Evolutionary conservation across 2,888 invertebrate species (phyloP).

Genomic region (Trachelus tabidus): DNA sequence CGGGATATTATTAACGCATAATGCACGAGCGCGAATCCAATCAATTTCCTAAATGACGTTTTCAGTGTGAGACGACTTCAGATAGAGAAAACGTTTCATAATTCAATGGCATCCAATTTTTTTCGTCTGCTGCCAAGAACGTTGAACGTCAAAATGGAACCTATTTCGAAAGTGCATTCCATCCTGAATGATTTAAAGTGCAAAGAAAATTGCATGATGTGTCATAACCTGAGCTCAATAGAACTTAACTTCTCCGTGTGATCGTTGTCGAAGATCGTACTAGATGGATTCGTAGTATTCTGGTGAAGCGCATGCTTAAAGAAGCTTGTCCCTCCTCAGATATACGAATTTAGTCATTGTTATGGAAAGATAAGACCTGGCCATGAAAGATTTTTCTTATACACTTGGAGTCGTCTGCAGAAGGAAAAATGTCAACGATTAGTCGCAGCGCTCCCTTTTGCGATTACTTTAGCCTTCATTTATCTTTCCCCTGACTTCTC

Average conservation of each 20-base stretch:
- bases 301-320: constrained; percentile 17
- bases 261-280: constrained; percentile 16
- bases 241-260: constrained; percentile 21
- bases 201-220: neutral
- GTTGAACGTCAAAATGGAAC: neutral
- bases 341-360: constrained; percentile 4
- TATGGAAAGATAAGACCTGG: constrained; percentile 3
- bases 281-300: constrained; percentile 22
- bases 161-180: neutral
- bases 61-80: neutral
- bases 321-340: constrained; percentile 1
- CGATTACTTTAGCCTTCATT: neutral
- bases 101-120: neutral
- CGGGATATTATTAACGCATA: neutral
- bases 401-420: neutral
- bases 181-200: neutral
- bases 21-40: neutral
- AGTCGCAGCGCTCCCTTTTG: neutral
- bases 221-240: neutral
- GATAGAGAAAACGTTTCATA: neutral
- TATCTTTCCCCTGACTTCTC: neutral
- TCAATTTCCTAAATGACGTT: neutral
- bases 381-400: neutral
- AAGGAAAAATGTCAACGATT: neutral
- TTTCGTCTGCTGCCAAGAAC: neutral